Evolutionary conservation across 2,888 invertebrate species (phyloP), one percentile per base, ranked within the genome.

Genomic region (Acanthosepion esculentum): DNA sequence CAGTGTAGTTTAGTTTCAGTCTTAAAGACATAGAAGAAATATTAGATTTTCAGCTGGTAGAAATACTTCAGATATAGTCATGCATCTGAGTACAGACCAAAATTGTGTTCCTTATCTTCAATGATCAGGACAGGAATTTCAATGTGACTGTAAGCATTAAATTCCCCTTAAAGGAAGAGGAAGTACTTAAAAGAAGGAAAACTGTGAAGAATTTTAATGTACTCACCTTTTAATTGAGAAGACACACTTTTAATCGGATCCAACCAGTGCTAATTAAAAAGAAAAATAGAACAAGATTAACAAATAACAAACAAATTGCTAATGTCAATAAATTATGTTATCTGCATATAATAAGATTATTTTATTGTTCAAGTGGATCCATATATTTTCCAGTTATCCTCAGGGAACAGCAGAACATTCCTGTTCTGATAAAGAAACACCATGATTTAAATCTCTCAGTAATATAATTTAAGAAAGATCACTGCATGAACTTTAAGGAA

Each of bases 241-340:
- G 96, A 96, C 29, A 97, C 94, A 18, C 96, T 95, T 95, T 97
- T 97, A 94, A 95, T 95, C n/a, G 95, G 95, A 95, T 97, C 97
- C 50, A 97, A 95, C 97, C 97, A 97, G 94, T 97, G 97, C 97
- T 97, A 59, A 96, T 94, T 96, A 97, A 94, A 94, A 20, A 95
- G 93, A 95, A 95, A 92, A 94, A 94, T 48, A 26, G 33, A n/a
- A 8, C 50, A 50, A 50, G 50, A 50, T 50, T 50, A 50, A 50
- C 50, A 50, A 50, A 50, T 50, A 50, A 50, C 50, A 50, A 50
- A 15, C 2, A 78, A 29, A 1, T 29, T n/a, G 7, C 10, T 78
- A n/a, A 78, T 78, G n/a, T 26, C 23, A 64, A 8, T 8, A 23
- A 64, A n/a, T 78, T 29, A n/a, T 10, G n/a, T n/a, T 55, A 55